Conservation (phyloP, 2,797 vertebrate species). For the Chlorospingus semifuscus region DNA sequence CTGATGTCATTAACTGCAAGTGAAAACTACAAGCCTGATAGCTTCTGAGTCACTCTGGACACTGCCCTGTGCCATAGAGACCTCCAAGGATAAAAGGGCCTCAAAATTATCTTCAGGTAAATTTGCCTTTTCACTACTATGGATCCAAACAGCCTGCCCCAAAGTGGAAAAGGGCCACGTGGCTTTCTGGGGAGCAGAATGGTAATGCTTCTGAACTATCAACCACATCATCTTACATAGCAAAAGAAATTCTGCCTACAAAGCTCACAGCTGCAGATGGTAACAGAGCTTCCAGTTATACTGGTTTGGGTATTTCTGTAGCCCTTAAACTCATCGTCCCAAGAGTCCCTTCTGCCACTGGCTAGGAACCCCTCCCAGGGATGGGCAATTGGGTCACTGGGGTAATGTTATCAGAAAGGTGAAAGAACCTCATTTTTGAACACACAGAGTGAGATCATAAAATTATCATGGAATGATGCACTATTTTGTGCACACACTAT, state of each 20-base stretch:
- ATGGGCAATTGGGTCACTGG: not conserved
- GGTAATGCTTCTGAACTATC: not conserved
- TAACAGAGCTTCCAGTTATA: not conserved
- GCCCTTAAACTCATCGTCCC: fast-evolving
- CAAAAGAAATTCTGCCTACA: not conserved
- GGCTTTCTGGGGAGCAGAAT: not conserved
- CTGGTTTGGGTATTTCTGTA: not conserved
- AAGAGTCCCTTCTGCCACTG: not conserved
- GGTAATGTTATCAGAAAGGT: not conserved
- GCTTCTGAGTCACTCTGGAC: not conserved
- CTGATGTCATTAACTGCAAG: not conserved
- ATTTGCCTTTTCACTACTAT: not conserved
- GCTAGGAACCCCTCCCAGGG: not conserved
- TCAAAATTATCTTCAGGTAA: not conserved
- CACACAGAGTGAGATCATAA: not conserved
- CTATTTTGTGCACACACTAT: not conserved
- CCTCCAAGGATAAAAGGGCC: not conserved
- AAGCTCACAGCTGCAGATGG: not conserved
- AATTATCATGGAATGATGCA: not conserved
- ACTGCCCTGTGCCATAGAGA: fast-evolving
- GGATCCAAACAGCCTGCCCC: not conserved
- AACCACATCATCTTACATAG: fast-evolving
- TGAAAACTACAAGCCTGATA: not conserved
- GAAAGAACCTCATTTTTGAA: not conserved
- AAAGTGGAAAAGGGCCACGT: not conserved